Evolutionary conservation across 2,113 vertebrate species (phyloP).

Genomic region (Chloebia gouldiae): DNA sequence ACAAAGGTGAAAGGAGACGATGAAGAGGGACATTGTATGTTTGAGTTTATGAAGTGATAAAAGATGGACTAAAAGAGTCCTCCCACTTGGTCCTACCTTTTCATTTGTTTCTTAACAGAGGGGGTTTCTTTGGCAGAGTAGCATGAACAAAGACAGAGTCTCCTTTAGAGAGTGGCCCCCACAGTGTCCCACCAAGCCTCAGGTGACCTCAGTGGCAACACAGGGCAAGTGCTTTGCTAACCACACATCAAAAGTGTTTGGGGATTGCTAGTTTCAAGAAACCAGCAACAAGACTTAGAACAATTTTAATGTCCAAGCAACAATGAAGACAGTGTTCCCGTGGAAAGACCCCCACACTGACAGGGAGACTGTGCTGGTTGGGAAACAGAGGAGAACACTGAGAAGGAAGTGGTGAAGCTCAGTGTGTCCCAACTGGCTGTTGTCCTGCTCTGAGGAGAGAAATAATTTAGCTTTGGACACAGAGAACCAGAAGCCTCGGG

Average conservation of each 20-base stretch:
- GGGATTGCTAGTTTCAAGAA: neutral
- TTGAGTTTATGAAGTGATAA: neutral
- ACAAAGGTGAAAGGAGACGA: neutral
- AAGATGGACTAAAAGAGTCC: neutral
- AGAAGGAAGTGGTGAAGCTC: neutral
- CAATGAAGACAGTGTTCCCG: neutral
- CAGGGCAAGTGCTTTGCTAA: neutral
- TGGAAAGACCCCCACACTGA: neutral
- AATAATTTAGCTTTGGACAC: neutral
- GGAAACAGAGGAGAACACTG: neutral
- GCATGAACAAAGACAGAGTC: neutral
- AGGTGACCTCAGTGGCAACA: neutral
- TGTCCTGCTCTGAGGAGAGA: neutral
- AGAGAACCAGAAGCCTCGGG: neutral
- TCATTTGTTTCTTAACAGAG: neutral
- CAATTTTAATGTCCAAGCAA: neutral
- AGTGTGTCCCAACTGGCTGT: neutral
- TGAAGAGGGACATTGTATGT: neutral
- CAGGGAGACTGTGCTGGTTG: neutral
- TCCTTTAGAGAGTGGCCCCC: neutral
- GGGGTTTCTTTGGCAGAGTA: neutral
- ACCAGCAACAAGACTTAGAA: neutral
- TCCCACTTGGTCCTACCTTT: neutral
- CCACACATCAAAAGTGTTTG: accelerated
- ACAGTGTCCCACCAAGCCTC: neutral